These are phyloP conservation scores for Neoaliturus tenellus DNA, from an alignment of 2,888 invertebrate genomes.

Conservation along the genomic window DNA sequence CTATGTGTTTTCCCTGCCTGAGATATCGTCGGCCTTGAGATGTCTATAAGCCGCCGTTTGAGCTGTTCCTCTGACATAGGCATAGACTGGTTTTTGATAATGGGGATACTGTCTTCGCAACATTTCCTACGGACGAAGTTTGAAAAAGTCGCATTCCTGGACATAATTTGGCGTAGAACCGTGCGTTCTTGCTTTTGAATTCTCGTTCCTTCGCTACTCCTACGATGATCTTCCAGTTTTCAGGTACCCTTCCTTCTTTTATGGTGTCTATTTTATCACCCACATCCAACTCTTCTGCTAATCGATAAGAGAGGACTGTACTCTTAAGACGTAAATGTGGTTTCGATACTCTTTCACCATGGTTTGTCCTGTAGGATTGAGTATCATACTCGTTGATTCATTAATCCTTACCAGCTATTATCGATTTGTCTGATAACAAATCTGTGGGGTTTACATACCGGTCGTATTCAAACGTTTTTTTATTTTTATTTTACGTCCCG, in stretches of 20 bases:
- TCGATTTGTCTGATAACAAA: conserved; percentile 4
- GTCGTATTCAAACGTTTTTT: neutral
- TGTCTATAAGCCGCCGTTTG: neutral
- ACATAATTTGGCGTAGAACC: neutral
- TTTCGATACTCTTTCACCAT: neutral
- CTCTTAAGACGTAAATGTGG: neutral
- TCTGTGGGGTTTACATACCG: neutral
- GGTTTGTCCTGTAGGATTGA: neutral
- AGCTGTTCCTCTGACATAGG: neutral
- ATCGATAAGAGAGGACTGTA: neutral
- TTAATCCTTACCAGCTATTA: neutral
- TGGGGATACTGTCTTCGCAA: neutral
- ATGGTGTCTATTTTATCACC: neutral
- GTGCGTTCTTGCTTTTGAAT: neutral
- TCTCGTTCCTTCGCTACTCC: conserved; percentile 19
- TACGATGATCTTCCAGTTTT: neutral
- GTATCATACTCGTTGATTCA: neutral
- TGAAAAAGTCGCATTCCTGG: neutral
- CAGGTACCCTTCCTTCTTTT: neutral
- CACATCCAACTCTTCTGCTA: neutral
- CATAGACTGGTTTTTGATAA: neutral
- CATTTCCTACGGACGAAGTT: neutral
- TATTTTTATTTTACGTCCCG: neutral
- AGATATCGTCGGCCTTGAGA: neutral
- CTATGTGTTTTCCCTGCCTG: neutral